Evolutionary conservation across 2,888 invertebrate species (phyloP), one percentile per base, ranked within the genome.

Genomic region (Cheilosia vernalis): DNA sequence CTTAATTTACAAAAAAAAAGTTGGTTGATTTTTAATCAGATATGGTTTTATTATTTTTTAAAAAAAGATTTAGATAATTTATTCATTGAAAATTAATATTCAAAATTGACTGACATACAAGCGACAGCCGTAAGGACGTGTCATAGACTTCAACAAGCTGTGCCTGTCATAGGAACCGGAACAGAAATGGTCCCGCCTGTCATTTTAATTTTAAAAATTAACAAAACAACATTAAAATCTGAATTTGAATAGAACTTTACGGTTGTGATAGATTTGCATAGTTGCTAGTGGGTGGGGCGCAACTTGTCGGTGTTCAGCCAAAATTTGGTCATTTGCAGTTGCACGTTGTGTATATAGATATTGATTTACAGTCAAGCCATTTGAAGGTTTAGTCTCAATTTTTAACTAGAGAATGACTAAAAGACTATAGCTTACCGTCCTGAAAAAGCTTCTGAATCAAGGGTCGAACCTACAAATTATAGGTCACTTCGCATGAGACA

Each of bases 21-120:
- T 37, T 53, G 3, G 2, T 5, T 13, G 13, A 21, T 49, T 21
- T 21, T 49, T 21, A 5, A 9, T 44, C 49, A 7, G 7, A 33
- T 30, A 6, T 55, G 24, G 2, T 24, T 24, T 3, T 24, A 24
- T 30, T 9, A 1, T 40, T 51, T 64, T 51, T 37, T n/a, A n/a
- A n/a, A n/a, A n/a, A n/a, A n/a, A n/a, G 55, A 53, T n/a, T 17
- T 30, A 17, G 51, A 17, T 13, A 53, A 66, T 66, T 66, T 24
- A 24, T 66, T 53, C 44, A 19, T 47, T 19, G 19, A 6, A 33
- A 55, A 44, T 55, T 55, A 27, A 63, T 33, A 63, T 73, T 55
- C 17, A 27, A 24, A 24, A 56, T 56, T 64, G 64, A 55, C 63
- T 19, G 60, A 17, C 27, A 42, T 53, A 37, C 33, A 33, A 33